Evolutionary conservation across 2,113 vertebrate species (phyloP), one percentile per base, ranked within the genome.

Genomic region (Platysteira castanea): DNA sequence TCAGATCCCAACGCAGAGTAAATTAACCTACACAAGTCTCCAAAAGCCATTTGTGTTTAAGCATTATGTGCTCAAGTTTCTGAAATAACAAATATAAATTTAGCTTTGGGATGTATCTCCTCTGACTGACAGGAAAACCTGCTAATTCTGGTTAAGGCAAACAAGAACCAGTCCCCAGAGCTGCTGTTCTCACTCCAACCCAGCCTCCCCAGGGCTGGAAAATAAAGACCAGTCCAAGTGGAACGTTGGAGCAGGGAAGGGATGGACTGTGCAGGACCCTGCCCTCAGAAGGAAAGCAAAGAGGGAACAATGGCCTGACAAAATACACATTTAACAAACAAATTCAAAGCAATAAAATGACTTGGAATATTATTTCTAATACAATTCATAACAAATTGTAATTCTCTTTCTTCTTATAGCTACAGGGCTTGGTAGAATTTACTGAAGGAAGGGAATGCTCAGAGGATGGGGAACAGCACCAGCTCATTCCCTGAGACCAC

Each of bases 1-100:
- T 75, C 70, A 91, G 19, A 75, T 31, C 61, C 76, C 61, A 75
- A 31, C 6, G 41, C 9, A 20, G 33, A 82, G 59, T 65, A 94
- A 96, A 89, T 63, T 4, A 35, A 76, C 44, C 83, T 69, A 92
- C 88, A 89, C 69, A 89, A 80, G 90, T 53, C 89, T 65, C 86
- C 79, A 96, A 94, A 97, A 96, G 91, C 91, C 88, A 92, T 70
- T 92, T 33, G 13, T 74, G 59, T 82, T 96, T 83, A 94, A 96
- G 70, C 56, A 90, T 76, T 70, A 84, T 22, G 60, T 80, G 75
- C 91, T 89, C 95, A 78, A 93, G 90, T 84, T 95, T 87, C 95
- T 94, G 89, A 97, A 93, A 96, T 80, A 95, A 97, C 84, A 86
- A 84, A 84, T 28, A 49, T 10, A 87, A 87, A 76, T 87, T 93